Percentiles rank a stretch among this genome's conserved stretches.
Conservation (phyloP, 2,888 invertebrate genomes). For the Danaus chrysippus region DNA sequence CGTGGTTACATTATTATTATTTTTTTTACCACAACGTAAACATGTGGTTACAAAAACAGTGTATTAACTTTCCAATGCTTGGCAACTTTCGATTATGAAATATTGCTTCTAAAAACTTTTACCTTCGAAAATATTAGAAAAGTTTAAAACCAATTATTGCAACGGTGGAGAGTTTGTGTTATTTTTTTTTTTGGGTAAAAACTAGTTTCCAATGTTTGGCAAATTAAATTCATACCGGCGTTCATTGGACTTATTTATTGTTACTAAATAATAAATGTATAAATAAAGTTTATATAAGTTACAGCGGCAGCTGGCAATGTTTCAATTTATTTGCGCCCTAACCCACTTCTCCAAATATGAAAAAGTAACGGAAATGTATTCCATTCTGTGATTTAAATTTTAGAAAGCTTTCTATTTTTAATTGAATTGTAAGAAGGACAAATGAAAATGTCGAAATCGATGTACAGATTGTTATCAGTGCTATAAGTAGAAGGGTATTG, state of each 20-base stretch:
- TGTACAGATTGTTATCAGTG: background rate
- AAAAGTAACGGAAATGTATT: constrained; percentile 31
- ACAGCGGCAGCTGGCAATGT: constrained; percentile 30
- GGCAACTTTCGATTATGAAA: no score
- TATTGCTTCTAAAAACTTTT: no score
- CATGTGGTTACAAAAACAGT: background rate
- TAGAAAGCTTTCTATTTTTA: constrained; percentile 22
- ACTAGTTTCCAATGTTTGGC: constrained; percentile 16
- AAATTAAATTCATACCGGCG: constrained; percentile 7
- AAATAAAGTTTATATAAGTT: constrained; percentile 28
- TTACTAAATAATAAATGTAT: constrained; percentile 30
- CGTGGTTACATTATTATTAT: constrained; percentile 3
- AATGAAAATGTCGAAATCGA: constrained; percentile 12
- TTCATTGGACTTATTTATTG: constrained; percentile 20
- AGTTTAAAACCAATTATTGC: background rate
- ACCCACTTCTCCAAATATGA: constrained; percentile 32
- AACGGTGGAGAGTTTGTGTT: background rate
- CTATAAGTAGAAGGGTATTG: no score
- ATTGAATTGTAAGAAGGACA: constrained; percentile 21
- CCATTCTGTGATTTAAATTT: constrained; percentile 28
- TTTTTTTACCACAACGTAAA: background rate
- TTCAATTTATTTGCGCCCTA: constrained; percentile 32
- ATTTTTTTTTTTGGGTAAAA: background rate
- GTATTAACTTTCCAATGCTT: no score
- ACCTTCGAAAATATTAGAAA: background rate